A percentile compares a stretch with the other conserved stretches of the same genome.
These are phyloP conservation scores for Molorchus minor DNA, from an alignment of 2,888 invertebrate genomes.

Conservation along the genomic window DNA sequence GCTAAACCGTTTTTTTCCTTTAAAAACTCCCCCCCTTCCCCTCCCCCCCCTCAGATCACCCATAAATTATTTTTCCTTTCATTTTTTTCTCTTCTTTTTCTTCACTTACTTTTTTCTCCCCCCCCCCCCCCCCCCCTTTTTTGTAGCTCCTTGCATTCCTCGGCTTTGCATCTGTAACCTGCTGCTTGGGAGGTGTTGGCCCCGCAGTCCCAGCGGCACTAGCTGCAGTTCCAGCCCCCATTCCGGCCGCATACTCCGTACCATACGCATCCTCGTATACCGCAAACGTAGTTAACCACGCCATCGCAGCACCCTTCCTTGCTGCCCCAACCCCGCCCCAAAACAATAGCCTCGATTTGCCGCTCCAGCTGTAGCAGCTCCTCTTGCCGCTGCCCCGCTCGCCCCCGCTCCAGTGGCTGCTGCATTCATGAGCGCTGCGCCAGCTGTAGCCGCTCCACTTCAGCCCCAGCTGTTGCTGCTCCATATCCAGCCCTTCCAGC, in stretches of 20 bases:
- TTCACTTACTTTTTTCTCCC: conserved; percentile 4
- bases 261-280: conserved; percentile 81
- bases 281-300: conserved; percentile 79
- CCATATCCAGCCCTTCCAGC: conserved; percentile 4
- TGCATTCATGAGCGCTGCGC: not conserved
- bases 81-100: not conserved
- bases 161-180: conserved; percentile 37
- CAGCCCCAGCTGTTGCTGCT: conserved; percentile 14
- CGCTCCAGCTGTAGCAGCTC: conserved; percentile 13
- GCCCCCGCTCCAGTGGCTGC: conserved; percentile 25
- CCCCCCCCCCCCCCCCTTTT: too few species aligned
- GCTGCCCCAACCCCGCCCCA: conserved; percentile 37
- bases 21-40: too few species aligned
- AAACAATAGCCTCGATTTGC: conserved; percentile 40
- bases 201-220: conserved; percentile 49
- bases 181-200: conserved; percentile 55
- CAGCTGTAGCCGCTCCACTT: conserved; percentile 8
- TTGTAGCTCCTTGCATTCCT: conserved; percentile 45
- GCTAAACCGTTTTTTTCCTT: too few species aligned
- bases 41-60: too few species aligned
- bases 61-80: not conserved
- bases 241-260: conserved; percentile 70
- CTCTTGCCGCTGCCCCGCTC: conserved; percentile 23
- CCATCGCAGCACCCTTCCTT: conserved; percentile 73
- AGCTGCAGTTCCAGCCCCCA: conserved; percentile 62